These are phyloP conservation scores for Tautogolabrus adspersus DNA, from an alignment of 2,113 vertebrate genomes.

Conservation along the genomic window DNA sequence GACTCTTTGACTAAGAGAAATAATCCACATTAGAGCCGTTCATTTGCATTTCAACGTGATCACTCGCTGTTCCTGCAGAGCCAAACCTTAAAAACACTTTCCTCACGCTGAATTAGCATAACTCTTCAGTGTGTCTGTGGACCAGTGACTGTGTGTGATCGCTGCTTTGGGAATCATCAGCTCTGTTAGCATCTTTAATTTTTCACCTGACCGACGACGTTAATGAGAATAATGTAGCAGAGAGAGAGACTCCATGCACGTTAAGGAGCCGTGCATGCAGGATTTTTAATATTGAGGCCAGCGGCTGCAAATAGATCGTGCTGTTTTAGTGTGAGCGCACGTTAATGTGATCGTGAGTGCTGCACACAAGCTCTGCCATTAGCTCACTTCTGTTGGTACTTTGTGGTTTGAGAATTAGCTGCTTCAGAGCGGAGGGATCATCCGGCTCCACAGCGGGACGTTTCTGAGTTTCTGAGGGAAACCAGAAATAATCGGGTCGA, in stretches of 20 bases:
- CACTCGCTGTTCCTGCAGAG: not conserved
- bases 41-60: not conserved
- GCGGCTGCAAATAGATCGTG: slow-evolving; percentile 19
- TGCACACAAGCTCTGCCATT: not conserved
- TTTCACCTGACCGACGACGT: slow-evolving; percentile 27
- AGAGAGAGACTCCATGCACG: not conserved
- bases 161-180: not conserved
- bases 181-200: slow-evolving; percentile 24
- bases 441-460: slow-evolving; percentile 1
- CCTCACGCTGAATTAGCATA: not conserved
- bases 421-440: not conserved
- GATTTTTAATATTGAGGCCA: slow-evolving; percentile 37
- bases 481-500: slow-evolving; percentile 7
- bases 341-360: not conserved
- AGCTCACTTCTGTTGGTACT: not conserved
- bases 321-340: not conserved
- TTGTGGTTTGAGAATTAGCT: slow-evolving; percentile 9
- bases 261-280: not conserved
- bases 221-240: slow-evolving; percentile 10
- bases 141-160: not conserved
- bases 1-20: no score
- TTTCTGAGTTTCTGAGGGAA: not conserved
- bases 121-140: not conserved
- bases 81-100: not conserved
- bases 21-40: not conserved